Base-by-base conservation (phyloP, 2,797 vertebrate genomes). In the Syngnathus rostellatus region DNA sequence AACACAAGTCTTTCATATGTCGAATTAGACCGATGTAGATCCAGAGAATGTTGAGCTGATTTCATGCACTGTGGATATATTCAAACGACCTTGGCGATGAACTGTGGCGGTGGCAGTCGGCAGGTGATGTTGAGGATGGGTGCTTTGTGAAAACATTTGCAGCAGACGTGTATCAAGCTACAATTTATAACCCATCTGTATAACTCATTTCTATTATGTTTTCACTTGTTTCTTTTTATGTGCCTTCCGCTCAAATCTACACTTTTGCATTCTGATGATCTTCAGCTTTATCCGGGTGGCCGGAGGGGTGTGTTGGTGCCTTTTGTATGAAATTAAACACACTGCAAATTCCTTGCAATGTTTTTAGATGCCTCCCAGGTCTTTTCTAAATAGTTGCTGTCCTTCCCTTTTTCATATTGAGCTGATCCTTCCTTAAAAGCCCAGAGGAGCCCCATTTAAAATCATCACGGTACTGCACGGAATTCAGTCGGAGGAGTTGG, bases 231-330 rank as follows among this genome's bases (percentile, higher is more conserved):
- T 60, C 40, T 40, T 64, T 53, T 45, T 45, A 45, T 68, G 62
- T 71, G 67, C 63, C 68, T 76, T 81, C 76, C 71, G 68, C 81
- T 77, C 82, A 79, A 73, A 5, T 82, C 85, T 75, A 81, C 82
- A 55, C 74, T 66, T 66, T 70, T 60, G 63, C 79, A 74, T 72
- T 77, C 69, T 61, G 55, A 77, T 74, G 68, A 79, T 80, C 67
- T 54, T 67, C 75, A 60, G 72, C 70, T 50, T 71, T 25, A 65
- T 77, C 55, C 66, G 37, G 46, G 9, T 43, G 38, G 48, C 67
- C 68, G 5, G 39, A 46, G 58, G 50, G 60, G 71, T 19, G 16
- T 41, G 43, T 65, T 39, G 62, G 64, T 70, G 48, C 67, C 55
- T 72, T 71, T 66, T 48, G 43, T 66, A 25, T 63, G 58, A 68